A percentile compares a stretch with the other conserved stretches of the same genome.
phyloP scores from a whole-genome alignment of 1,140 invertebrate species.

The Epicauta chinensis region DNA sequence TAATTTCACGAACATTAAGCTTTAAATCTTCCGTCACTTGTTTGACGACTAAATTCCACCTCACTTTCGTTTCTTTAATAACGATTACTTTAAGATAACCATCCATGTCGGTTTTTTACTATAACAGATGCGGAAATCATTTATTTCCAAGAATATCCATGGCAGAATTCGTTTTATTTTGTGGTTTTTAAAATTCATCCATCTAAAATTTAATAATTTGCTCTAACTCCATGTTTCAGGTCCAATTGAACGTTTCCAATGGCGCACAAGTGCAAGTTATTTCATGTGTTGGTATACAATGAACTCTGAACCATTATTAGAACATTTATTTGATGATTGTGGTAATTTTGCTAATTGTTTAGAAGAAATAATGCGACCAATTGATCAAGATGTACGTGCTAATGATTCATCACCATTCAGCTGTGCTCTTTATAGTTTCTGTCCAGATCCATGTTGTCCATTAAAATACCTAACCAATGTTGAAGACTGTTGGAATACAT shows the following conservation, averaged over 20 bases:
- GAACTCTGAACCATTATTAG: conserved; percentile 46
- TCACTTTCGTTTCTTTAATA: too few species aligned
- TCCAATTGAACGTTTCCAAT: conserved; percentile 48
- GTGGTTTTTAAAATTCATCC: neutral
- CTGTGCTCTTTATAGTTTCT: conserved; percentile 60
- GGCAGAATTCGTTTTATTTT: too few species aligned
- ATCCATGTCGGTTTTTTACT: too few species aligned
- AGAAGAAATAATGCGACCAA: conserved; percentile 24
- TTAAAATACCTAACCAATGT: conserved; percentile 43
- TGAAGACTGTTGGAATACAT: conserved; percentile 40
- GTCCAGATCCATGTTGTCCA: conserved; percentile 58
- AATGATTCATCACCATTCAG: conserved; percentile 49
- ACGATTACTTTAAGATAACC: too few species aligned
- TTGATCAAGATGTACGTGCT: conserved; percentile 46
- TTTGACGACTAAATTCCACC: too few species aligned
- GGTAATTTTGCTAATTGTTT: conserved; percentile 57
- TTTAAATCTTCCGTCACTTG: too few species aligned
- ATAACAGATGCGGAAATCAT: too few species aligned
- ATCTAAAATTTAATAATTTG: neutral
- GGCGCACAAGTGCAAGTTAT: conserved; percentile 55
- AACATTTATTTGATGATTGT: conserved; percentile 49
- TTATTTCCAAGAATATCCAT: too few species aligned
- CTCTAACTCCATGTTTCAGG: conserved; percentile 16
- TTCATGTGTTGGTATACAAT: conserved; percentile 63
- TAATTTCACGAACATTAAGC: too few species aligned